These are phyloP conservation scores for Diarsia dahlii DNA, from an alignment of 2,888 invertebrate genomes.

Conservation along the genomic window DNA sequence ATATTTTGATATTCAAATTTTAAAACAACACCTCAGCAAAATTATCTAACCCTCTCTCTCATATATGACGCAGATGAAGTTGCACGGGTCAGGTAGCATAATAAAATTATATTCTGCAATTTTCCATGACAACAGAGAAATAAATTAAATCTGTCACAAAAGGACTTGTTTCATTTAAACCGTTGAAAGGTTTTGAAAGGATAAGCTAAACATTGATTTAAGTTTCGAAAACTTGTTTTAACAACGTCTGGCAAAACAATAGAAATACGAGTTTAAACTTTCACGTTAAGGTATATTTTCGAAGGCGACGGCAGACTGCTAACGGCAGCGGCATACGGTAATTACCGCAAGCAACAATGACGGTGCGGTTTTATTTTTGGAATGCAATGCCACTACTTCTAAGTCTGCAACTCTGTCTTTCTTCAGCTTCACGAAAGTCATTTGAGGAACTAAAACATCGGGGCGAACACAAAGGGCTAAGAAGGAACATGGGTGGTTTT, in stretches of 20 bases:
- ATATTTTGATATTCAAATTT: no score
- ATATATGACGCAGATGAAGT: no score
- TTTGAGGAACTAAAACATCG: no score
- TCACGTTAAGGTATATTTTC: slow-evolving; percentile 7
- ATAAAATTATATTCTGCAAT: background rate
- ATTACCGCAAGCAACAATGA: background rate
- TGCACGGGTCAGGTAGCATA: no score
- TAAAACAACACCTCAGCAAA: no score
- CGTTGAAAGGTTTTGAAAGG: slow-evolving; percentile 22
- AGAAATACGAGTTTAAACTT: slow-evolving; percentile 19
- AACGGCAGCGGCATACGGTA: background rate
- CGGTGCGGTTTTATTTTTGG: background rate
- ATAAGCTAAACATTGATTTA: slow-evolving; percentile 34
- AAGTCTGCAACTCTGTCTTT: background rate
- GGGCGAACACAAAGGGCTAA: no score
- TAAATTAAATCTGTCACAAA: slow-evolving; percentile 40
- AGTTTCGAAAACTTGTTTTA: slow-evolving; percentile 27
- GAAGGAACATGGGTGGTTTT: no score
- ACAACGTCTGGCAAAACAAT: slow-evolving; percentile 32
- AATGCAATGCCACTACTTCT: background rate
- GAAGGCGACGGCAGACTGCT: background rate
- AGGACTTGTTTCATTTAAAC: slow-evolving; percentile 26
- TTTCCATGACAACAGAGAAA: background rate
- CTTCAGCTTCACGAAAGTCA: background rate
- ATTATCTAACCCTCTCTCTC: no score